Evolutionary conservation across 1,140 invertebrate species (phyloP).

Genomic region (Aleiodes sp.): DNA sequence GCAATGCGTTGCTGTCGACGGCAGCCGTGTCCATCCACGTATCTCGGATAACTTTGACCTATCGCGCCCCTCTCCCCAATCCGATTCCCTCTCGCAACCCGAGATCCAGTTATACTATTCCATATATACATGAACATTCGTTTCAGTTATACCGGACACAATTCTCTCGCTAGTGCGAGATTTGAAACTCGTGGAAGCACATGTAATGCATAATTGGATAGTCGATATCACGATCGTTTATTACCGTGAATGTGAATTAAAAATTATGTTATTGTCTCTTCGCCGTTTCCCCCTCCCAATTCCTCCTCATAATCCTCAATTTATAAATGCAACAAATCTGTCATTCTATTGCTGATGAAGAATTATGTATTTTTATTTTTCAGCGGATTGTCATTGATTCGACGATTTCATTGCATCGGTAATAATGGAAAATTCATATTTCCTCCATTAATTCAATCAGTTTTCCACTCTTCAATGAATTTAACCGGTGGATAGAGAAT

Average conservation of each 20-base stretch:
- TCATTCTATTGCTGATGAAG: neutral
- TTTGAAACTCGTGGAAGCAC: constrained; percentile 47
- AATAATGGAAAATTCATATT: no score
- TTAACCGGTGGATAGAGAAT: neutral
- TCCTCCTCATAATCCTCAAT: constrained; percentile 12
- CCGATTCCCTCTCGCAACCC: constrained; percentile 38
- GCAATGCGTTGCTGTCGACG: constrained; percentile 55
- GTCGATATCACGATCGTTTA: constrained; percentile 41
- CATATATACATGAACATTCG: constrained; percentile 52
- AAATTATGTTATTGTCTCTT: constrained; percentile 33
- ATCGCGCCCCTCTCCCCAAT: neutral
- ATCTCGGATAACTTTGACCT: constrained; percentile 31
- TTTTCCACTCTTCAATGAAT: no score
- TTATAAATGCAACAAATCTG: neutral
- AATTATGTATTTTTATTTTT: neutral
- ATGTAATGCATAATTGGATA: constrained; percentile 53
- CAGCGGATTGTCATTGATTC: constrained; percentile 44
- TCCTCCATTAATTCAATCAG: no score
- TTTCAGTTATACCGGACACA: constrained; percentile 54
- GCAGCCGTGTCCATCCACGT: constrained; percentile 46
- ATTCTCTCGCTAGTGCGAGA: constrained; percentile 40
- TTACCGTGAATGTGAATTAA: constrained; percentile 30
- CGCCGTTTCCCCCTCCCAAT: no score
- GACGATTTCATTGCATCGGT: no score
- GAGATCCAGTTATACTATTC: constrained; percentile 48